Conservation (phyloP, 2,797 vertebrate genomes). For the Myotis planiceps region DNA sequence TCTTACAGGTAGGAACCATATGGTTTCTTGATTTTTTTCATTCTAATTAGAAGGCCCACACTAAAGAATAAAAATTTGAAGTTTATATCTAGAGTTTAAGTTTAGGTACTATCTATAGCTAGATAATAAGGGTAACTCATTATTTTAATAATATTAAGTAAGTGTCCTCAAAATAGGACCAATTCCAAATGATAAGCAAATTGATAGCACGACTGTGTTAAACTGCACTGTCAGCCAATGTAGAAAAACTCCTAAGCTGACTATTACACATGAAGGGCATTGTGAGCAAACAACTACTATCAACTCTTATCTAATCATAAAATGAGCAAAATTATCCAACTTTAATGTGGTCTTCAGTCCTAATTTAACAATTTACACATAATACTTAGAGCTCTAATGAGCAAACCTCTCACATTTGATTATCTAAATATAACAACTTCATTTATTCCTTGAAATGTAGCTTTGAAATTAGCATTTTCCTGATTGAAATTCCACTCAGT, state of each 20-base stretch:
- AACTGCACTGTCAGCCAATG: not conserved
- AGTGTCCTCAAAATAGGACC: not conserved
- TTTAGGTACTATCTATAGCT: not conserved
- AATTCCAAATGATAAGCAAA: constrained; percentile 21
- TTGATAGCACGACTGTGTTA: not conserved
- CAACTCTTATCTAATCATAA: not conserved
- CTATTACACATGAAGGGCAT: not conserved
- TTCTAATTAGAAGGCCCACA: not conserved
- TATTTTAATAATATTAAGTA: not conserved
- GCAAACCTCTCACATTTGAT: not conserved
- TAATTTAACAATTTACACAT: not conserved
- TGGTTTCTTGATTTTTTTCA: constrained; percentile 30
- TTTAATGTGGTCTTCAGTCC: not conserved
- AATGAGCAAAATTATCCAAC: not conserved
- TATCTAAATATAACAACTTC: constrained; percentile 8
- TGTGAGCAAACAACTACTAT: not conserved
- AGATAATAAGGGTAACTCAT: not conserved
- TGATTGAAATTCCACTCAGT: not conserved
- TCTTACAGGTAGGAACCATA: not conserved
- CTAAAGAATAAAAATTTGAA: constrained; percentile 1
- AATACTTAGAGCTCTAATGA: not conserved
- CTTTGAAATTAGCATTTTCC: constrained; percentile 25
- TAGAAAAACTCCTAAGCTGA: not conserved
- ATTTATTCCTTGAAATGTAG: constrained; percentile 23
- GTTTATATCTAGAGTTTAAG: not conserved